Conservation (phyloP, 2,797 vertebrate species). For the Miichthys miiuy region DNA sequence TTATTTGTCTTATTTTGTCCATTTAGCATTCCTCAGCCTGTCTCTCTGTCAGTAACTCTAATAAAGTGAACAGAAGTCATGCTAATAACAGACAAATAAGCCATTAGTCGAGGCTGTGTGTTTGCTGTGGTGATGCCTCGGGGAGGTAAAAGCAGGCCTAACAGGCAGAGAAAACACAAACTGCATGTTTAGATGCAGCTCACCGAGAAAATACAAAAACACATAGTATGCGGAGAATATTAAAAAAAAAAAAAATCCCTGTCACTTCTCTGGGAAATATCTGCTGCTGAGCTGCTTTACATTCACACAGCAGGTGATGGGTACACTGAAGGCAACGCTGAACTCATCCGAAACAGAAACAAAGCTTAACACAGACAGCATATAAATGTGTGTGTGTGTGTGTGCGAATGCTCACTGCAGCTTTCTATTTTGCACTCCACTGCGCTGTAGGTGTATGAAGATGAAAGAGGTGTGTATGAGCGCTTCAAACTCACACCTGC, state of each 20-base stretch:
- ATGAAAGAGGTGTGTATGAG: constrained; percentile 27
- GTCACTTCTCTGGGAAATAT: constrained; percentile 16
- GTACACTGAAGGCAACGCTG: constrained; percentile 2
- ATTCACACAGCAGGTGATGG: constrained; percentile 42
- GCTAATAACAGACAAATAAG: background rate
- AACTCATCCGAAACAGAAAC: constrained; percentile 14
- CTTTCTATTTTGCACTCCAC: background rate
- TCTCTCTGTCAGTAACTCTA: constrained; percentile 13
- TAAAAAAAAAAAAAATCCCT: constrained; percentile 3
- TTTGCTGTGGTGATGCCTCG: background rate
- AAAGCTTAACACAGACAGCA: constrained; percentile 17
- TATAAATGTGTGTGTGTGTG: constrained; percentile 11
- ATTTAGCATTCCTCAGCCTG: constrained; percentile 4
- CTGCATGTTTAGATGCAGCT: background rate
- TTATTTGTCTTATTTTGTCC: constrained; percentile 14
- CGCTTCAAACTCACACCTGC: constrained; percentile 17
- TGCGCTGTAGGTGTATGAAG: background rate
- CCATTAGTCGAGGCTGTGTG: background rate
- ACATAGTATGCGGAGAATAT: background rate
- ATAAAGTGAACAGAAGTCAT: background rate
- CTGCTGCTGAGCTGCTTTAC: constrained; percentile 22
- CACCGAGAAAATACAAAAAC: constrained; percentile 3
- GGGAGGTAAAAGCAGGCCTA: background rate
- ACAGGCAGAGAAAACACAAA: constrained; percentile 11
- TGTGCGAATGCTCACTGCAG: background rate